Base-by-base conservation (phyloP, 2,888 invertebrate genomes). In the Agrochola lota region DNA sequence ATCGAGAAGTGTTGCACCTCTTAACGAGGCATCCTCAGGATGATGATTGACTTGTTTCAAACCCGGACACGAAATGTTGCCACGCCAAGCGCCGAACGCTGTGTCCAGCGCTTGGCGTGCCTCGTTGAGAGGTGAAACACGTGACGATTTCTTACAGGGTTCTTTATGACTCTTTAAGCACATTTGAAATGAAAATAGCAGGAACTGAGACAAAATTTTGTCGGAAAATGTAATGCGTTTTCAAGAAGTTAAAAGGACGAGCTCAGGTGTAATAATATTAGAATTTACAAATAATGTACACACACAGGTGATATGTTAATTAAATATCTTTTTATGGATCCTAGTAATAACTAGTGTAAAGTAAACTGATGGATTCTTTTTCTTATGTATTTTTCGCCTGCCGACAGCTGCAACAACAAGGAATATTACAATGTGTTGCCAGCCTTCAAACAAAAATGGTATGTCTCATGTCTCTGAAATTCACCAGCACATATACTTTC, bases 401-500 rank as follows among this genome's bases (percentile, higher is more conserved):
- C 43, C 67, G 71, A 62, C 71, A 71, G 71, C 71, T 35, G 62
- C 62, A 64, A 71, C 71, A 66, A 59, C 69, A 69, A 69, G 69
- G 69, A 69, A 69, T 69, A 69, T 69, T 69, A n/a, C 69, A 69
- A 69, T 69, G 35, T 69, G 35, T 69, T 69, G 59, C 69, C 69
- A 59, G 69, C 59, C 69, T 69, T 69, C 69, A 69, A 69, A 69
- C 60, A 62, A 68, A 63, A 77, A 77, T 49, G 52, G 67, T 69
- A 69, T 60, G 69, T 69, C 40, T 69, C 1, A 52, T 23, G 63
- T 71, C 43, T 62, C 40, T 46, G 64, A 35, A 62, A n/a, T 60
- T 15, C 71, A 94, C 94, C 69, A 69, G 69, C 69, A 69, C 69
- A 0, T 69, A 40, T 4, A 57, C 57, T 57, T 69, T 59, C n/a